These are phyloP conservation scores for Peromyscus nudipes DNA, from an alignment of 2,797 vertebrate genomes.

Conservation along the genomic window DNA sequence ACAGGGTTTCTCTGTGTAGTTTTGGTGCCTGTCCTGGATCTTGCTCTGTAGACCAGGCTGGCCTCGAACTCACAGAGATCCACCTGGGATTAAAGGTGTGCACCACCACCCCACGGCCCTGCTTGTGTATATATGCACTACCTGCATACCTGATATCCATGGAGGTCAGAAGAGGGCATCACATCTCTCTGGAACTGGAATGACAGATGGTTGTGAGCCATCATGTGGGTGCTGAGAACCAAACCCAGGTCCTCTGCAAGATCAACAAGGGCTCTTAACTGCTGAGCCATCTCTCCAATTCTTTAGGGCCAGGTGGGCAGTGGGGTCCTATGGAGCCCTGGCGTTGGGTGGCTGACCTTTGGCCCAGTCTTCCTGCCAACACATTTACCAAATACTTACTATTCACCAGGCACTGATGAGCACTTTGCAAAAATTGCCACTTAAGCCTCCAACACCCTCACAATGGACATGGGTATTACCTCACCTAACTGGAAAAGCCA, in stretches of 20 bases:
- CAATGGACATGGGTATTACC: neutral
- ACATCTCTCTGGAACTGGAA: neutral
- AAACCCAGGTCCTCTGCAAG: neutral
- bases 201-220: neutral
- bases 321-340: neutral
- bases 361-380: neutral
- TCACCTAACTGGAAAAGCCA: neutral
- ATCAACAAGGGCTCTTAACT: neutral
- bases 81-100: no score
- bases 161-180: neutral
- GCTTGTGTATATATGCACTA: neutral
- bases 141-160: neutral
- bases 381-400: neutral
- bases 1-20: no score
- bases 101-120: no score
- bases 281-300: neutral
- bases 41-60: no score
- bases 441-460: neutral
- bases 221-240: neutral
- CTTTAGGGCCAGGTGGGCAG: accelerated
- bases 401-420: neutral
- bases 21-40: no score
- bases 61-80: no score
- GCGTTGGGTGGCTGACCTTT: neutral
- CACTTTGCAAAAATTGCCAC: neutral